A percentile compares a stretch with the other conserved stretches of the same genome.
These are phyloP conservation scores for Metacarcinus magister DNA, from an alignment of 2,888 invertebrate genomes.

Conservation along the genomic window DNA sequence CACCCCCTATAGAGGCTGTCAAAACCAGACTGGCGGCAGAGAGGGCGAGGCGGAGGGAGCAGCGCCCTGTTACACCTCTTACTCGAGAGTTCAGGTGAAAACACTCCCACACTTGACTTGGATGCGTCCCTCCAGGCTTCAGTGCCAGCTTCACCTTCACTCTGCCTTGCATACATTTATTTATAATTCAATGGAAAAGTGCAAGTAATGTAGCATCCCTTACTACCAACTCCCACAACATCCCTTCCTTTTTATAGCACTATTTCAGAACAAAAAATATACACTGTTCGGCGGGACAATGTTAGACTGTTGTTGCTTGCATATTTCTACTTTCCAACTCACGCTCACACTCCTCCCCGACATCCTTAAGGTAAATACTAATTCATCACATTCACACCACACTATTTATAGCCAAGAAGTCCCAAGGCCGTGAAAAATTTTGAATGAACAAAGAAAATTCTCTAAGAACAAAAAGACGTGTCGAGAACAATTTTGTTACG, in stretches of 20 bases:
- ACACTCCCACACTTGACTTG: neutral
- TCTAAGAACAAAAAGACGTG: neutral
- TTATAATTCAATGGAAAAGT: neutral
- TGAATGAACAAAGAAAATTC: neutral
- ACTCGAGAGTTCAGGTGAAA: neutral
- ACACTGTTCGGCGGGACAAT: no score
- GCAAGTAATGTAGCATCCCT: neutral
- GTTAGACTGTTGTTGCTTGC: neutral
- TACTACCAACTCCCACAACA: neutral
- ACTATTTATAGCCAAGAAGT: neutral
- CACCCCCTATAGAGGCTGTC: slow-evolving; percentile 1
- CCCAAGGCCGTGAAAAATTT: neutral
- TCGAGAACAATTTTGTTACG: neutral
- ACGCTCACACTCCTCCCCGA: neutral
- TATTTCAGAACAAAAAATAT: no score
- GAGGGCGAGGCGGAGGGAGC: neutral
- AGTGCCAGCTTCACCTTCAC: no score
- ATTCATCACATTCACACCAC: neutral
- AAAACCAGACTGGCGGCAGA: neutral
- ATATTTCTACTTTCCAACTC: neutral
- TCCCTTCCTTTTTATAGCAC: neutral
- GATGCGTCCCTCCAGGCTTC: neutral
- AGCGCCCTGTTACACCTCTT: neutral
- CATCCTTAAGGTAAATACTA: neutral
- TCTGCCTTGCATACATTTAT: neutral